These are phyloP conservation scores for Solea solea DNA, from an alignment of 2,113 vertebrate species.

Conservation along the genomic window DNA sequence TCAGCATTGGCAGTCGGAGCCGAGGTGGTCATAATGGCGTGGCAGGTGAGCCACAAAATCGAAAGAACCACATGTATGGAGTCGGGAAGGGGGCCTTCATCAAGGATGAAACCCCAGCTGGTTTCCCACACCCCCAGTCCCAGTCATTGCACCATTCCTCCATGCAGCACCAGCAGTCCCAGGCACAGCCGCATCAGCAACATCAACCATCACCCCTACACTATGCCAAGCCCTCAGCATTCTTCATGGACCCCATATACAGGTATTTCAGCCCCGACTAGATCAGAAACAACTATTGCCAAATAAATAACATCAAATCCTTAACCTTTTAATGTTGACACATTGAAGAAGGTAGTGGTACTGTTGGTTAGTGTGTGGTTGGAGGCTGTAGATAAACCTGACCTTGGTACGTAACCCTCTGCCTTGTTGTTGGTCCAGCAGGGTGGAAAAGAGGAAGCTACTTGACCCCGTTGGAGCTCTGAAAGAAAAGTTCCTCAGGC, in stretches of 20 bases:
- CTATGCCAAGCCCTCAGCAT: slow-evolving; percentile 97
- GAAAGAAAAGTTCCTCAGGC: slow-evolving; percentile 97
- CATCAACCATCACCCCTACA: slow-evolving; percentile 93
- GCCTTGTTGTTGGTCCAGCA: slow-evolving; percentile 95
- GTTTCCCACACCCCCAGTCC: slow-evolving; percentile 83
- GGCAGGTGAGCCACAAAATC: slow-evolving; percentile 81
- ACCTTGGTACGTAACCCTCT: slow-evolving; percentile 93
- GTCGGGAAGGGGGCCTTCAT: slow-evolving; percentile 78
- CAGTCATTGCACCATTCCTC: slow-evolving; percentile 87
- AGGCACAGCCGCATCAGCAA: slow-evolving; percentile 87
- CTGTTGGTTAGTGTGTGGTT: slow-evolving; percentile 5
- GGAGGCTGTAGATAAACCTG: slow-evolving; percentile 34
- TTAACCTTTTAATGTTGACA: slow-evolving; percentile 5
- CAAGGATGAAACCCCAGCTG: slow-evolving; percentile 83
- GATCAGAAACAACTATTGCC: slow-evolving; percentile 38
- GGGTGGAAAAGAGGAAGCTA: slow-evolving; percentile 99
- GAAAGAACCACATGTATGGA: slow-evolving; percentile 92
- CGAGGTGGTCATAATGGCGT: slow-evolving; percentile 89
- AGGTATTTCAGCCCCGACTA: slow-evolving; percentile 93
- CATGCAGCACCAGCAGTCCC: slow-evolving; percentile 86
- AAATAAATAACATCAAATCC: background rate
- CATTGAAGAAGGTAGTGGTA: background rate
- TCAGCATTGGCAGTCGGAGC: slow-evolving; percentile 93
- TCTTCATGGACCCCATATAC: slow-evolving; percentile 99
- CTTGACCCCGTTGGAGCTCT: slow-evolving; percentile 94